Percentiles rank a stretch among this genome's conserved stretches.
These are phyloP conservation scores for zebrafish (Danio rerio) DNA, from an alignment of 2,113 vertebrate species.

Conservation along the genomic window DNA sequence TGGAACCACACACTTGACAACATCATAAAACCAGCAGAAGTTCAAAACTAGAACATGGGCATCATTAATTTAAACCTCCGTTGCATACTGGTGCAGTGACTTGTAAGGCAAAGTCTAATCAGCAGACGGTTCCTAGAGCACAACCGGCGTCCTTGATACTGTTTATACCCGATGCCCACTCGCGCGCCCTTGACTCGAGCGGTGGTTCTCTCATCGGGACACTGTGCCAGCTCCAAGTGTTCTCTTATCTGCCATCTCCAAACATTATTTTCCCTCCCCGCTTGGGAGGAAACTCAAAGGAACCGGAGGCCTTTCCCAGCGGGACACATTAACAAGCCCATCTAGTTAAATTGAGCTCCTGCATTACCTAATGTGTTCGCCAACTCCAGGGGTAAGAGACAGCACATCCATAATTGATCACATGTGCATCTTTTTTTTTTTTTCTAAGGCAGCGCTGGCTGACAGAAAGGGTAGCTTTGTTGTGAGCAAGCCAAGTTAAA, in stretches of 20 bases:
- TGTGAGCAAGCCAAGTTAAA: constrained; percentile 64
- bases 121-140: not conserved
- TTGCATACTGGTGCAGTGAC: not conserved
- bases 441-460: constrained; percentile 74
- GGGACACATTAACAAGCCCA: constrained; percentile 85
- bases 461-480: constrained; percentile 63
- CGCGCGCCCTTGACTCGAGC: not conserved
- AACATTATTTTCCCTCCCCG: constrained; percentile 57
- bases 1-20: not conserved
- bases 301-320: constrained; percentile 72
- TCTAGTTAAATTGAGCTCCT: constrained; percentile 84
- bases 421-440: constrained; percentile 70
- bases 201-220: constrained; percentile 46
- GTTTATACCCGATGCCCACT: constrained; percentile 14
- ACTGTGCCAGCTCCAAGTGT: constrained; percentile 34
- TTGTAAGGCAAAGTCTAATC: not conserved
- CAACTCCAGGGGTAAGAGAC: constrained; percentile 77
- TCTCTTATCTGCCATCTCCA: constrained; percentile 59
- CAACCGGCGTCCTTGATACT: not conserved
- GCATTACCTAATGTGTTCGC: constrained; percentile 83
- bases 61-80: constrained; percentile 4
- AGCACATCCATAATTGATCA: constrained; percentile 84
- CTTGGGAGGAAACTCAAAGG: constrained; percentile 63
- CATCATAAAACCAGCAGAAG: constrained; percentile 2
- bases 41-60: not conserved